These are phyloP conservation scores for Crotalus horridus DNA, from an alignment of 2,113 vertebrate genomes.

Conservation along the genomic window DNA sequence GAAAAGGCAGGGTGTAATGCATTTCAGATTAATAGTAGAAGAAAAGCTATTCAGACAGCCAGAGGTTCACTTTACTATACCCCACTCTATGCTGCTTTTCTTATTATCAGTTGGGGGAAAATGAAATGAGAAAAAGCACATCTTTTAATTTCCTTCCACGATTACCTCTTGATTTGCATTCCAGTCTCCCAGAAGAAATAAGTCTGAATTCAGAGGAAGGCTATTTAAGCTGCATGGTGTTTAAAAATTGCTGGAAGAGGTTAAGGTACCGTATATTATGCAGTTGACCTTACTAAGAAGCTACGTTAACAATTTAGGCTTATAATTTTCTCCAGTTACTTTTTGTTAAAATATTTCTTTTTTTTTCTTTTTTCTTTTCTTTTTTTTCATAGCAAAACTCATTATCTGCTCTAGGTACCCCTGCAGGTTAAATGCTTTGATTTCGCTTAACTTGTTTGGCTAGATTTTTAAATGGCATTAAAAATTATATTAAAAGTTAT, in stretches of 20 bases:
- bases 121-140: conserved; percentile 67
- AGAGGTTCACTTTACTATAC: conserved; percentile 53
- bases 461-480: conserved; percentile 64
- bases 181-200: conserved; percentile 71
- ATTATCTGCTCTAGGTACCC: conserved; percentile 64
- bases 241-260: conserved; percentile 67
- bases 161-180: conserved; percentile 73
- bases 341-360: conserved; percentile 57
- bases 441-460: conserved; percentile 63
- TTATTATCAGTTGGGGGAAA: conserved; percentile 63
- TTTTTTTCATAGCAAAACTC: conserved; percentile 61
- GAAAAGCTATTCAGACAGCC: conserved; percentile 65
- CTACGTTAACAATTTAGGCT: conserved; percentile 67
- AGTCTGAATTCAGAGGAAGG: conserved; percentile 63
- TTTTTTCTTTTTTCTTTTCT: background rate
- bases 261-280: conserved; percentile 60
- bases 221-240: conserved; percentile 69
- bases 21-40: conserved; percentile 65
- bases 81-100: conserved; percentile 59
- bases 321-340: conserved; percentile 64
- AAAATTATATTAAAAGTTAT: conserved; percentile 63
- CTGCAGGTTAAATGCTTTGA: conserved; percentile 61
- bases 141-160: conserved; percentile 71
- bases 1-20: conserved; percentile 62
- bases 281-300: conserved; percentile 69